phyloP scores from a whole-genome alignment of 2,797 vertebrate genomes.

The Hypotaenidia okinawae region DNA sequence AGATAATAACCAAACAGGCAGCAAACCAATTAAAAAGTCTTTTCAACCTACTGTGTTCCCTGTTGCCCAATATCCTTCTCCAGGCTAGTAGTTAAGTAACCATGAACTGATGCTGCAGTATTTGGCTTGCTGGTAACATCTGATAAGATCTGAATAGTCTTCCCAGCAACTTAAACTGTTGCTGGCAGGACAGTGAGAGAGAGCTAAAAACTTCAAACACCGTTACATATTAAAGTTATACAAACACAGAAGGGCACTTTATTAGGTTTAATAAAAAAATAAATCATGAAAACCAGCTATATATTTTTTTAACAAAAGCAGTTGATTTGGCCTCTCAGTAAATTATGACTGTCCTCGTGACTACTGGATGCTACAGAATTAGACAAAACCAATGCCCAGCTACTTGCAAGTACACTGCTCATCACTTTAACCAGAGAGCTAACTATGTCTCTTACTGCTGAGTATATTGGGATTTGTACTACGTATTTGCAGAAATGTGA shows the following conservation, averaged over 20 bases:
- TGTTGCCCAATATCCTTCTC: background rate
- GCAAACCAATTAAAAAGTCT: background rate
- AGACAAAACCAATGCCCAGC: background rate
- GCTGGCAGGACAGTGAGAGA: background rate
- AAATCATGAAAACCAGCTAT: background rate
- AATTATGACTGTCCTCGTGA: background rate
- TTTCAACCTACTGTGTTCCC: background rate
- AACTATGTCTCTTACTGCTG: background rate
- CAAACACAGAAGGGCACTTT: background rate
- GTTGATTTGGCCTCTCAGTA: rapidly evolving
- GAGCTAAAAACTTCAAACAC: background rate
- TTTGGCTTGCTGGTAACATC: background rate
- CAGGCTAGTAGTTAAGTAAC: background rate
- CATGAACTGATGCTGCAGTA: background rate
- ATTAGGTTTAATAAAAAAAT: background rate
- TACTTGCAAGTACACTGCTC: background rate
- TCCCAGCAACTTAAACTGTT: background rate
- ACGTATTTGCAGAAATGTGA: background rate
- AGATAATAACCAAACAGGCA: background rate
- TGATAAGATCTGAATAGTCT: background rate
- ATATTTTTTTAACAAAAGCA: background rate
- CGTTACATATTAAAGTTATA: background rate
- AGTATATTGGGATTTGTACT: background rate
- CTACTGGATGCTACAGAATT: background rate
- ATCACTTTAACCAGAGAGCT: background rate